Evolutionary conservation across 2,888 invertebrate species (phyloP), one percentile per base, ranked within the genome.

Genomic region (Phlogophora meticulosa): DNA sequence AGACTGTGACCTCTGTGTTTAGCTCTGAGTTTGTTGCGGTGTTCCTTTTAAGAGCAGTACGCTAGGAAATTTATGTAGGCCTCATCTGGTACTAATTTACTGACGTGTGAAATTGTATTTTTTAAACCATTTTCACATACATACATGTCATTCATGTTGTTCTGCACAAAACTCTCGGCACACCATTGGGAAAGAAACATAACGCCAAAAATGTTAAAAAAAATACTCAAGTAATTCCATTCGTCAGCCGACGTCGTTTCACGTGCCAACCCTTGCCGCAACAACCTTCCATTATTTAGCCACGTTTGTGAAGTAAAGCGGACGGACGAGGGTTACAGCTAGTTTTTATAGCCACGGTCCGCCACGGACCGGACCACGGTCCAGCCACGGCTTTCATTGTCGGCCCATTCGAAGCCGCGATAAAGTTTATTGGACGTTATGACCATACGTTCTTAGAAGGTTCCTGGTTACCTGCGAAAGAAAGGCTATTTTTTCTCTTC

Each of bases 241-340:
- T 17, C 42, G 7, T 51, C n/a, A 36, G 5, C 15, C 34, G 13
- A n/a, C 15, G 10, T 49, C 9, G 56, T 11, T 11, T 9, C 40
- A 56, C 43, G 75, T 56, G 73, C 24, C 71, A 81, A 38, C 80
- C 80, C 80, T 72, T 66, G 49, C 60, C 48, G 17, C 51, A 57
- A 56, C 56, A 67, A 32, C 61, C 69, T 58, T 80, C 70, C 70
- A 82, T 81, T 81, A 82, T 79, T 79, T 72, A 81, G 68, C 80
- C 64, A 82, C 82, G 77, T 82, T 73, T 68, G 76, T 62, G 82
- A 69, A 82, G 76, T 81, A 81, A 81, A 79, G 62, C 76, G 67
- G 57, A 52, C 65, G 60, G 62, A 62, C 60, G 60, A 78, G 78
- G 78, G 78, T 76, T 82, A 76, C 67, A 46, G 76, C 59, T 57